Conservation (phyloP, 2,113 vertebrate genomes). For the Gallinago media region DNA sequence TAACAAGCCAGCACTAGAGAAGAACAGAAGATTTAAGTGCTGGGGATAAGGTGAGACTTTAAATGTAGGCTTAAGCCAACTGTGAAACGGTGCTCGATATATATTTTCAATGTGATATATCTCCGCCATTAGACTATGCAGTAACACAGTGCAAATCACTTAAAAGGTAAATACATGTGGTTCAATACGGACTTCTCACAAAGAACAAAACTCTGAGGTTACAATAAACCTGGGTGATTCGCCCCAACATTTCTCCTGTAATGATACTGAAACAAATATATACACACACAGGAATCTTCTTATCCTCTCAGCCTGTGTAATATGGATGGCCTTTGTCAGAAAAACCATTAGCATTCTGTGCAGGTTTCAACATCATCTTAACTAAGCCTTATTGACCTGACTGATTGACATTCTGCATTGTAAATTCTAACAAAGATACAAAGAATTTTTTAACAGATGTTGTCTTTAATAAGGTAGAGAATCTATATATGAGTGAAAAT, state of each 20-base stretch:
- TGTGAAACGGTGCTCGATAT: not conserved
- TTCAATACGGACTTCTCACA: fast-evolving
- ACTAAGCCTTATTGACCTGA: not conserved
- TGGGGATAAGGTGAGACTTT: not conserved
- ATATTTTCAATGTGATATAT: not conserved
- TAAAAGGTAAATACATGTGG: not conserved
- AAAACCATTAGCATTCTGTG: not conserved
- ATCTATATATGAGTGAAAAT: not conserved
- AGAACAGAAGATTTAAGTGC: not conserved
- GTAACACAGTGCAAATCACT: not conserved
- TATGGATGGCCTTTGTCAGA: not conserved
- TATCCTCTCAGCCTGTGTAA: not conserved
- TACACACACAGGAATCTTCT: not conserved
- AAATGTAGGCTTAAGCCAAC: not conserved
- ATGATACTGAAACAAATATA: not conserved
- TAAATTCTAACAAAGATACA: not conserved
- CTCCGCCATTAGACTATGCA: not conserved
- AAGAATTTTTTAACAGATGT: not conserved
- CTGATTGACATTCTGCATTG: not conserved
- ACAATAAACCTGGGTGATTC: not conserved
- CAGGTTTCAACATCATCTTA: not conserved
- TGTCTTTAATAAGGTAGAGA: not conserved
- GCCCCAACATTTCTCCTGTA: not conserved
- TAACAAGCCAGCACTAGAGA: not conserved
- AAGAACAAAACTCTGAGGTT: not conserved